These are phyloP conservation scores for Scaptomyza montana DNA, from an alignment of 1,140 invertebrate genomes.

Conservation along the genomic window DNA sequence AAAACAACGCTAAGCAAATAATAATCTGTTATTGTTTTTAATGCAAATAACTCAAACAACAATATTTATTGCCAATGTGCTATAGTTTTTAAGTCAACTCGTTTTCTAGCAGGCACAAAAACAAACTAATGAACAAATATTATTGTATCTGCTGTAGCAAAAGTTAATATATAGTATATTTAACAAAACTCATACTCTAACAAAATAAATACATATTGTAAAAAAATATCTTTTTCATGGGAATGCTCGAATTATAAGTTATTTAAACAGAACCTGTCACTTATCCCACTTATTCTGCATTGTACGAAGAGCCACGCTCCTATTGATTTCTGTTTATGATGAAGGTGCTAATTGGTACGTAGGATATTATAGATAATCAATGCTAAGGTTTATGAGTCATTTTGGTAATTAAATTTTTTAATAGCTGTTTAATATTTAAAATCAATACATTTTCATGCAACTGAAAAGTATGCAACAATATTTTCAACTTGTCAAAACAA, in stretches of 20 bases:
- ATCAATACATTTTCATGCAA: background rate
- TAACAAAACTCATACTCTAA: conserved; percentile 41
- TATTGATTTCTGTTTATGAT: background rate
- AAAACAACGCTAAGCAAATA: conserved; percentile 29
- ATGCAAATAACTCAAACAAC: conserved; percentile 12
- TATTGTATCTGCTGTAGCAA: conserved; percentile 53
- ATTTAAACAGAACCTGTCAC: no score
- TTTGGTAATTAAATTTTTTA: no score
- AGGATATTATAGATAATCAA: no score
- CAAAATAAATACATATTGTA: conserved; percentile 41
- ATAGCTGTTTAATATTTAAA: no score
- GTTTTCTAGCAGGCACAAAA: conserved; percentile 38
- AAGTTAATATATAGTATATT: conserved; percentile 44
- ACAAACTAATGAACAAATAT: conserved; percentile 37
- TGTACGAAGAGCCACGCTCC: no score
- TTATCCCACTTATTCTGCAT: no score
- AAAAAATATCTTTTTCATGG: background rate
- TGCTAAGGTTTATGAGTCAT: no score
- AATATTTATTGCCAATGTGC: conserved; percentile 43
- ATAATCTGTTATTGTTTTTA: conserved; percentile 44
- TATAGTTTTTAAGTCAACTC: conserved; percentile 47
- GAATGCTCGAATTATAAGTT: no score
- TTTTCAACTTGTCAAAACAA: background rate
- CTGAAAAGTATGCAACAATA: conserved; percentile 2
- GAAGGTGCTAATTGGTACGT: background rate